phyloP scores from a whole-genome alignment of 2,113 vertebrate species.

The Desmodus rotundus region DNA sequence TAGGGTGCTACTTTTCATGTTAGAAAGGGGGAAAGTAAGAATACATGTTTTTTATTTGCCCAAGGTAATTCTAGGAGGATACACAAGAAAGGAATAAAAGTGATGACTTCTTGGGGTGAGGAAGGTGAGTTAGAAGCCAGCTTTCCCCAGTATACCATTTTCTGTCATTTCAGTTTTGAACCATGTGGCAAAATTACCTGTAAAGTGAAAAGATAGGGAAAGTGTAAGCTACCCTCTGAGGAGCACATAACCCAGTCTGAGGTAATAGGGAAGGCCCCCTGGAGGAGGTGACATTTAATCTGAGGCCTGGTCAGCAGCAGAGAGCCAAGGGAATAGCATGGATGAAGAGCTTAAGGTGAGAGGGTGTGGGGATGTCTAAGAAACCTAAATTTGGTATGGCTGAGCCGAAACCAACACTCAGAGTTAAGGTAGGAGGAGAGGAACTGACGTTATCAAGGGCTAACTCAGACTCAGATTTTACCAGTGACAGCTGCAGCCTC shows the following conservation, averaged over 20 bases:
- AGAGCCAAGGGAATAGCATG: neutral
- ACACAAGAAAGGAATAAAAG: neutral
- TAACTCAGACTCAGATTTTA: neutral
- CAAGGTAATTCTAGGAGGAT: neutral
- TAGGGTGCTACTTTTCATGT: neutral
- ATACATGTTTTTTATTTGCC: neutral
- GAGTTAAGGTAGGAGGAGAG: neutral
- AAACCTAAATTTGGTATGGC: neutral
- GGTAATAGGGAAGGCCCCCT: neutral
- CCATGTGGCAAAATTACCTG: neutral
- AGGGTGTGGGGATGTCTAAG: neutral
- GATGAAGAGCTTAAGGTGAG: neutral
- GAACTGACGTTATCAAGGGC: neutral
- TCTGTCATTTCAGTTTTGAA: neutral
- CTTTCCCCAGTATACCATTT: neutral
- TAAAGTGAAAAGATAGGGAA: neutral
- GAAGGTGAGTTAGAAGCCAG: neutral
- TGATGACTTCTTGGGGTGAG: neutral
- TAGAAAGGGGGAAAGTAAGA: neutral
- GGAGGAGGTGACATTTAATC: neutral
- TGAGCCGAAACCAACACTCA: neutral
- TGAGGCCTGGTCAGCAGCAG: neutral
- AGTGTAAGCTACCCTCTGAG: neutral
- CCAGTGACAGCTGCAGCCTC: too few relatives aligned
- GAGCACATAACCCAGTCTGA: neutral